Conservation (phyloP, 2,888 invertebrate genomes). For the Frankliniella intonsa region DNA sequence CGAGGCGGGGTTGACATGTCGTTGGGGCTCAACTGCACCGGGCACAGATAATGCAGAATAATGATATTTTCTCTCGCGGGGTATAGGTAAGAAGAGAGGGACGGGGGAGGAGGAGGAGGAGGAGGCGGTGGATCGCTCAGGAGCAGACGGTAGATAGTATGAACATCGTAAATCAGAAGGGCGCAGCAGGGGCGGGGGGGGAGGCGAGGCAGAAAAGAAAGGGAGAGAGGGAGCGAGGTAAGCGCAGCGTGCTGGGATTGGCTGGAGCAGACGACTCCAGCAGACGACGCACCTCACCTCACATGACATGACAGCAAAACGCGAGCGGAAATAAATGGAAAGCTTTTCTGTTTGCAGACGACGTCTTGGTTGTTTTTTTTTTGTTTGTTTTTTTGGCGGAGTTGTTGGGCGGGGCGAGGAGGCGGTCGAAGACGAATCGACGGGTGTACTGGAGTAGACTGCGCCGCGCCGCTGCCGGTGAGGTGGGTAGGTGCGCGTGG, state of each 20-base stretch:
- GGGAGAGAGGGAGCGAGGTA: not conserved
- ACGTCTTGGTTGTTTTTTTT: not conserved
- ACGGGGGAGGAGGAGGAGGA: not conserved
- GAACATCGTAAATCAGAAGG: conserved; percentile 21
- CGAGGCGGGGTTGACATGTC: conserved; percentile 4
- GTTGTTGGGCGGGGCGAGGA: not conserved
- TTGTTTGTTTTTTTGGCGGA: too few species aligned
- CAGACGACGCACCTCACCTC: not conserved
- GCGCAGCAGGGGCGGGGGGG: not conserved
- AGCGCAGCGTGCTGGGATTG: not conserved
- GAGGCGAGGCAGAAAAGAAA: not conserved
- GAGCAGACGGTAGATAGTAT: conserved; percentile 17
- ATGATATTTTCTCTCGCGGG: not conserved
- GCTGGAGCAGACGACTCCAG: too few species aligned
- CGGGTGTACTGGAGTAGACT: not conserved
- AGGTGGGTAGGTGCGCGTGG: too few species aligned
- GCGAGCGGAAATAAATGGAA: conserved; percentile 17
- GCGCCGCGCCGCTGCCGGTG: too few species aligned
- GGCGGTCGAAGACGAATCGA: not conserved
- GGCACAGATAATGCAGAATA: conserved; percentile 16
- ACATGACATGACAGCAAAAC: conserved; percentile 26
- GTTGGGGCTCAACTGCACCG: not conserved
- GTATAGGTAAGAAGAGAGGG: not conserved
- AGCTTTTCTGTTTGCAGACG: conserved; percentile 2
- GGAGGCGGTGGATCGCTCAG: not conserved